Conservation (phyloP, 2,113 vertebrate genomes). For the Falco punctatus region DNA sequence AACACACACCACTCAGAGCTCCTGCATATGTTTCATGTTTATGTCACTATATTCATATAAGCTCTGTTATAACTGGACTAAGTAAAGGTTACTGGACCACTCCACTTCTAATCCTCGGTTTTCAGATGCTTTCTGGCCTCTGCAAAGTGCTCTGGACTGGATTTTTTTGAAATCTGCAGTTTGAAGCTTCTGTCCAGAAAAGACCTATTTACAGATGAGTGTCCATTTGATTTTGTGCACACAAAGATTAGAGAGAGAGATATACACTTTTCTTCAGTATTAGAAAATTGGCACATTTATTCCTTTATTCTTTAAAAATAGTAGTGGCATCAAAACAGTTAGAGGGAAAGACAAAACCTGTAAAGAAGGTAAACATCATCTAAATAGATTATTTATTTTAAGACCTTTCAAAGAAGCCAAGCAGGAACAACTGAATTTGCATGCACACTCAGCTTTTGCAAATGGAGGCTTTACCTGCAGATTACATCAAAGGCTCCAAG, state of each 20-base stretch:
- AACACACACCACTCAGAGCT: conserved; percentile 37
- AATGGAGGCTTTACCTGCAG: neutral
- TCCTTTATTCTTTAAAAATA: neutral
- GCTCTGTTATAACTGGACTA: neutral
- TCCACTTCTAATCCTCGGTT: neutral
- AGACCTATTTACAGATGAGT: neutral
- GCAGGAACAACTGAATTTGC: neutral
- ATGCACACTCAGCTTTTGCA: neutral
- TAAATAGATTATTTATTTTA: neutral
- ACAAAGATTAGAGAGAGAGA: neutral
- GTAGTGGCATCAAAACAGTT: neutral
- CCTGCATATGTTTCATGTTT: conserved; percentile 45
- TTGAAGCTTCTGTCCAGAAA: neutral
- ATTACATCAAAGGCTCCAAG: neutral
- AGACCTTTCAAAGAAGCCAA: neutral
- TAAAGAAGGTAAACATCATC: neutral
- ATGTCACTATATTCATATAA: conserved; percentile 52
- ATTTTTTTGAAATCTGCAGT: neutral
- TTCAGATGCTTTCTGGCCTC: conserved; percentile 29
- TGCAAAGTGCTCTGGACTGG: neutral
- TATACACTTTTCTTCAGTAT: neutral
- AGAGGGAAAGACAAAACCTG: neutral
- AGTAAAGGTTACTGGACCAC: conserved; percentile 27
- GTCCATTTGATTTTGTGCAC: neutral
- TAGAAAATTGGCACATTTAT: neutral